Evolutionary conservation across 2,797 vertebrate genomes (phyloP), one percentile per base, ranked within the genome.

Genomic region (Varecia variegata): DNA sequence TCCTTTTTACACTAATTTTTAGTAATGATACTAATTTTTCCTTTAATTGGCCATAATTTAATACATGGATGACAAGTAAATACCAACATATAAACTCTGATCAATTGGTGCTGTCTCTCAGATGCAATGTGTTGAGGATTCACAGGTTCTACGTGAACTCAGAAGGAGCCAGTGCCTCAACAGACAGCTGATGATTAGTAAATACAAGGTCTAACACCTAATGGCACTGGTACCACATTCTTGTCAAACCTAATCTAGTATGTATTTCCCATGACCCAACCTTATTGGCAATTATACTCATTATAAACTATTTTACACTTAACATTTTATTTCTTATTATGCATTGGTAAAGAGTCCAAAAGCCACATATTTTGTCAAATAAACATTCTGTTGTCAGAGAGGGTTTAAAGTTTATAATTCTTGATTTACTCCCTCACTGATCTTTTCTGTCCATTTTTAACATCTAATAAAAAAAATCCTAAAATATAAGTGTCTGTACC

Each of bases 381-480:
- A 89, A 92, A 73, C 38, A 68, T 92, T 90, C 52, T 86, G 20
- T 76, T 96, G 56, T 93, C 47, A 77, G 38, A 83, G n/a, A 38
- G 25, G 5, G n/a, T 81, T 50, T 56, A 32, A 94, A 92, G 90
- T 88, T 84, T 85, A 73, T 88, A 40, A 54, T 90, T 93, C 35
- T 88, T 88, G 23, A 87, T 81, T 85, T 95, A 67, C 10, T 87
- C 50, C 20, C 27, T 95, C 14, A 50, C 38, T 92, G 65, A 67
- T 76, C n/a, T 94, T 91, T 94, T 92, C 73, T 74, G 40, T 35
- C n/a, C 30, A 94, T 90, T 95, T 97, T 92, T 68, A 81, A 93
- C 35, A 90, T 18, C 21, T 68, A 88, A 85, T 76, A 84, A 35
- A 23, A 54, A 88, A 79, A 62, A 70, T 52, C 5, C 32, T 74